A percentile compares a stretch with the other conserved stretches of the same genome.
Conservation (phyloP, 2,888 invertebrate species). For the Abrostola triplasia region DNA sequence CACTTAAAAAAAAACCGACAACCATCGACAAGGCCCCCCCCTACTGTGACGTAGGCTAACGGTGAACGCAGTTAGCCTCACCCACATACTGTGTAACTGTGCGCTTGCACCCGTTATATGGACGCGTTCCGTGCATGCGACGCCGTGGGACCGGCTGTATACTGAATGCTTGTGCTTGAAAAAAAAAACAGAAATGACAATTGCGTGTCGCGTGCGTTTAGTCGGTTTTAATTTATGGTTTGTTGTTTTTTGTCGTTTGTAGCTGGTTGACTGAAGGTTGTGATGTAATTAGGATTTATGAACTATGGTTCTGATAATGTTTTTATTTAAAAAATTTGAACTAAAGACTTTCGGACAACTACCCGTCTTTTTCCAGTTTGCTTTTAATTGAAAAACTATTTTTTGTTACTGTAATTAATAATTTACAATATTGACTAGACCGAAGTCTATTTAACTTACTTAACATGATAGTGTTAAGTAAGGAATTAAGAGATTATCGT, state of each 20-base stretch:
- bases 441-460: too few relatives aligned
- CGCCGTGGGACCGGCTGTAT: slow-evolving; percentile 71
- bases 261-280: background rate
- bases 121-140: slow-evolving; percentile 75
- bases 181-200: slow-evolving; percentile 55
- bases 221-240: slow-evolving; percentile 23
- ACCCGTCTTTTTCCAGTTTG: too few relatives aligned
- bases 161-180: slow-evolving; percentile 54
- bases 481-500: too few relatives aligned
- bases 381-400: too few relatives aligned
- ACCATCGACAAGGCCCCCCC: slow-evolving; percentile 57
- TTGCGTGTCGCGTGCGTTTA: slow-evolving; percentile 45
- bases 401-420: too few relatives aligned
- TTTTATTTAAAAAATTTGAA: background rate
- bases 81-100: slow-evolving; percentile 86
- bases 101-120: slow-evolving; percentile 82
- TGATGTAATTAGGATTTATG: background rate
- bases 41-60: slow-evolving; percentile 82
- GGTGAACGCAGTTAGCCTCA: slow-evolving; percentile 83
- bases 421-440: too few relatives aligned
- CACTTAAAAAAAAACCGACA: background rate
- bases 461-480: too few relatives aligned
- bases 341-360: too few relatives aligned
- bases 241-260: slow-evolving; percentile 10
- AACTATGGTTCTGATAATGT: background rate